These are phyloP conservation scores for Suncus etruscus DNA, from an alignment of 2,113 vertebrate genomes.

Conservation along the genomic window DNA sequence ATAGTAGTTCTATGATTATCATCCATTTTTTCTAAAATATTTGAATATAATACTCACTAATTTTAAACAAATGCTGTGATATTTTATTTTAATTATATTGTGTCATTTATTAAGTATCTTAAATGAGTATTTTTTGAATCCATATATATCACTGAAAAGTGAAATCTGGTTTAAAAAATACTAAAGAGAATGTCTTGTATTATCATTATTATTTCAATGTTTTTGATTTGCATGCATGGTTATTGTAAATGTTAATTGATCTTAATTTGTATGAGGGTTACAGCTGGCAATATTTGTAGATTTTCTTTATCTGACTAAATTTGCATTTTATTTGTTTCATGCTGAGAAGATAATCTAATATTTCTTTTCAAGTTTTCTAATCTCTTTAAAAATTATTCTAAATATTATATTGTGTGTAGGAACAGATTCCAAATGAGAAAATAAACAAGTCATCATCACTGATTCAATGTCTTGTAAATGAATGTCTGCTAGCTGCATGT, in stretches of 20 bases:
- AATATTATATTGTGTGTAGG: neutral
- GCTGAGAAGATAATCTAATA: slow-evolving; percentile 16
- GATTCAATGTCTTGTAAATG: neutral
- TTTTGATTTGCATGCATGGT: neutral
- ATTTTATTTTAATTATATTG: slow-evolving; percentile 12
- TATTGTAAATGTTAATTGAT: neutral
- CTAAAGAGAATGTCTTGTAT: neutral
- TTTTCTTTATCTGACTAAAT: slow-evolving; percentile 26
- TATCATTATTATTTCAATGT: neutral
- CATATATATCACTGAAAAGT: neutral
- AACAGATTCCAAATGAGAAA: slow-evolving; percentile 23
- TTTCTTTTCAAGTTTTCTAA: slow-evolving; percentile 35
- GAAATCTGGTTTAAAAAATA: slow-evolving; percentile 39
- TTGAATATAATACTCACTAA: neutral
- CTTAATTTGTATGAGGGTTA: slow-evolving; percentile 40
- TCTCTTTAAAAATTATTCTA: slow-evolving; percentile 36
- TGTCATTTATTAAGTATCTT: slow-evolving; percentile 21
- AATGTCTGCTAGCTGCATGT: neutral
- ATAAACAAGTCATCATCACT: slow-evolving; percentile 16
- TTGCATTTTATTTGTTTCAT: slow-evolving; percentile 62
- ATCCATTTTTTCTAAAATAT: neutral
- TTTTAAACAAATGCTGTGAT: neutral
- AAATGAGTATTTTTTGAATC: slow-evolving; percentile 33
- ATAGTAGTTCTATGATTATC: neutral
- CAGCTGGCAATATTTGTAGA: slow-evolving; percentile 41